These are phyloP conservation scores for Apamea monoglypha DNA, from an alignment of 2,888 invertebrate species.

Conservation along the genomic window DNA sequence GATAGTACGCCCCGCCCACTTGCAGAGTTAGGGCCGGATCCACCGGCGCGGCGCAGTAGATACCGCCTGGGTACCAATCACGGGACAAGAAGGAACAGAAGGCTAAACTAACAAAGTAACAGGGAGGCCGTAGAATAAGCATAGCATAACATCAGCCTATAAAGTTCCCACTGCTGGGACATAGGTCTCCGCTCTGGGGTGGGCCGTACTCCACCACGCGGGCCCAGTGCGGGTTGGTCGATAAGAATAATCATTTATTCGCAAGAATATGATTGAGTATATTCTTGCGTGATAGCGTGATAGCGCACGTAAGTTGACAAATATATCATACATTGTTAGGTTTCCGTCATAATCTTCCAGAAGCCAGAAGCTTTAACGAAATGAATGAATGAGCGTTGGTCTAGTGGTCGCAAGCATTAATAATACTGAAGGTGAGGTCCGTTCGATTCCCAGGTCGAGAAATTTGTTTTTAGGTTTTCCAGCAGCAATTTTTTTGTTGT, in stretches of 20 bases:
- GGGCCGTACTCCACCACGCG: too few species aligned
- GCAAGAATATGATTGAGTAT: too few species aligned
- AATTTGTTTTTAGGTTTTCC: too few species aligned
- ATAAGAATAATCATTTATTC: too few species aligned
- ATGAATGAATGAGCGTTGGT: neutral
- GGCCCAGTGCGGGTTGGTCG: too few species aligned
- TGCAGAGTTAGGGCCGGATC: conserved; percentile 54
- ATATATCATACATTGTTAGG: neutral
- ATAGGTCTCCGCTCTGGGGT: too few species aligned
- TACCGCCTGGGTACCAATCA: conserved; percentile 12
- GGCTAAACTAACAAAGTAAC: neutral
- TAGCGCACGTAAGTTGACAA: too few species aligned
- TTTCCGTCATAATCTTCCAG: neutral
- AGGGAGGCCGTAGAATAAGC: neutral
- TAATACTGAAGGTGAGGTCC: neutral
- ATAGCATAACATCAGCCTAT: too few species aligned
- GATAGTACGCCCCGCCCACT: conserved; percentile 51
- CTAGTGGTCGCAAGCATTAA: too few species aligned
- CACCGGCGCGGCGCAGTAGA: conserved; percentile 50
- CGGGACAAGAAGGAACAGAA: neutral
- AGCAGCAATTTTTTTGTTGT: neutral
- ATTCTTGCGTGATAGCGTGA: too few species aligned
- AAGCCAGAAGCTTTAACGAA: neutral
- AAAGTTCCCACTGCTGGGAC: too few species aligned
- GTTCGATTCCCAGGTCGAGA: neutral